Evolutionary conservation across 2,797 vertebrate genomes (phyloP), one percentile per base, ranked within the genome.

Genomic region (Pogonophryne albipinna): DNA sequence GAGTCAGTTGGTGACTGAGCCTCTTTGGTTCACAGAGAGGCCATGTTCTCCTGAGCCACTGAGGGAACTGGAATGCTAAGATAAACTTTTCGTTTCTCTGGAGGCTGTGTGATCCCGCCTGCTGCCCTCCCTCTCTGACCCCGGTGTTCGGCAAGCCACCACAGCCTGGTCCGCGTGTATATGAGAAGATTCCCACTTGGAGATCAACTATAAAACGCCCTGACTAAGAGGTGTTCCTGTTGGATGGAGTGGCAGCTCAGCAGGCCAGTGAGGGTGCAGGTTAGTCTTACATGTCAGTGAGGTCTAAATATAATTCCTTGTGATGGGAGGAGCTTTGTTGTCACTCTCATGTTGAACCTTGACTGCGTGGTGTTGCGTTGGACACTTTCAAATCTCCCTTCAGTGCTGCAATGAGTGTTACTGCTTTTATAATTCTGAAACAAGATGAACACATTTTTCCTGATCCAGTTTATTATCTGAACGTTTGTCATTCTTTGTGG

Each of bases 271-370:
- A 91, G 78, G 77, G 76, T 62, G 60, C 66, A 87, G 82, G 76
- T 84, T 78, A 59, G 72, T 80, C 70, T 76, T 85, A 65, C 80
- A 85, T 82, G 89, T 88, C 71, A 63, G 74, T 11, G 64, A 10
- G 71, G 55, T 91, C 87, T 94, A 95, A 93, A 95, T 95, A 92
- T 90, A 95, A 87, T 87, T 82, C 78, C 66, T 13, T 73, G 72
- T 63, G 63, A 75, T 79, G 90, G 91, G 91, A 91, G 91, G 79
- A 85, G 71, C 76, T 84, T 73, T 71, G 84, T 81, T 91, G 90
- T 89, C 73, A 76, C 85, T 69, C 61, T 81, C 34, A 52, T 55
- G 80, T 73, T 60, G 85, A 87, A 81, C 86, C 73, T 66, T 83
- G 75, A 80, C 74, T 78, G 67, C 66, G 56, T 70, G 68, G 56